Conservation (phyloP, 2,113 vertebrate species). For the Dolichallabes microphthalmus region DNA sequence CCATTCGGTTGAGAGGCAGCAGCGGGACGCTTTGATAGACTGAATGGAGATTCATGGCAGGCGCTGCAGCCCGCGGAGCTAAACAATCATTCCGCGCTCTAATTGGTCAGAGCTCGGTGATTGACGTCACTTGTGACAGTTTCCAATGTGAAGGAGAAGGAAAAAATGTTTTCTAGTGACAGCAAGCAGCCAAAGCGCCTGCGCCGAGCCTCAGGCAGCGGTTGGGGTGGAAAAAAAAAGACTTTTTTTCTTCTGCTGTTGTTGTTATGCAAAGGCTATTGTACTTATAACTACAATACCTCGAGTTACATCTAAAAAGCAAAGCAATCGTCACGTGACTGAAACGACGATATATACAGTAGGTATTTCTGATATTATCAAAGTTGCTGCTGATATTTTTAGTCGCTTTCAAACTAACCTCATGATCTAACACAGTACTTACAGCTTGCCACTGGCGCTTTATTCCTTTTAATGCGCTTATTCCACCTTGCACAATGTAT, state of each 20-base stretch:
- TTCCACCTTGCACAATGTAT: background rate
- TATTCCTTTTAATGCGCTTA: background rate
- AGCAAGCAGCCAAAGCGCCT: constrained; percentile 72
- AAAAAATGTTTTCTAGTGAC: constrained; percentile 76
- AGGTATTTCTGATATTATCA: background rate
- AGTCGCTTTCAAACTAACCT: constrained; percentile 42
- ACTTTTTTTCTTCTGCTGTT: constrained; percentile 20
- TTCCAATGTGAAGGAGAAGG: constrained; percentile 70
- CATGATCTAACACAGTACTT: constrained; percentile 26
- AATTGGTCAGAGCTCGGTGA: constrained; percentile 82
- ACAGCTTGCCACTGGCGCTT: constrained; percentile 33
- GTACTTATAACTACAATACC: constrained; percentile 64
- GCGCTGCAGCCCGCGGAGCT: constrained; percentile 80
- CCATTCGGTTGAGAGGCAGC: constrained; percentile 82
- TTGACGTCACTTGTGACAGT: constrained; percentile 89
- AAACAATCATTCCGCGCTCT: constrained; percentile 82
- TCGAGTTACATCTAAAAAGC: constrained; percentile 65
- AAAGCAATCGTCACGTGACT: constrained; percentile 50
- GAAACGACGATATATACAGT: constrained; percentile 31
- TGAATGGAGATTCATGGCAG: constrained; percentile 87
- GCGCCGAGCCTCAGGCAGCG: constrained; percentile 69
- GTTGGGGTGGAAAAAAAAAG: constrained; percentile 59
- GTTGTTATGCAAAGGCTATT: constrained; percentile 74
- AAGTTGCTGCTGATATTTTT: constrained; percentile 20
- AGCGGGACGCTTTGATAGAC: constrained; percentile 83